phyloP scores from a whole-genome alignment of 2,797 vertebrate species.

The Ficedula albicollis region DNA sequence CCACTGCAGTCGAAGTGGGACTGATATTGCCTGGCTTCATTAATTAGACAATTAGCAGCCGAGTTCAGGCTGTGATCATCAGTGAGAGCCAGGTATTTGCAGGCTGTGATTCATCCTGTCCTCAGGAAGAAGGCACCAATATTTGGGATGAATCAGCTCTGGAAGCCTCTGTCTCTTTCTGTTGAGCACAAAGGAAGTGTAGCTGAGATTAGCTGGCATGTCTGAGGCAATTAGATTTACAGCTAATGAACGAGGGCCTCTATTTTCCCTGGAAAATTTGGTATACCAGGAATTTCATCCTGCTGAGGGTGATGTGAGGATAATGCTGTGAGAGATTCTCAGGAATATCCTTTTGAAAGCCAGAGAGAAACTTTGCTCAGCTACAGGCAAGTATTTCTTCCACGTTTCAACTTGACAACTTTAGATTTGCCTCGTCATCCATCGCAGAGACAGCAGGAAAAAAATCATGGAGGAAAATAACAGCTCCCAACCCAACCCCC shows the following conservation, averaged over 20 bases:
- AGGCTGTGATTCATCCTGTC: background rate
- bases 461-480: background rate
- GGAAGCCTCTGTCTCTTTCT: background rate
- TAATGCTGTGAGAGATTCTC: background rate
- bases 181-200: background rate
- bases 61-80: background rate
- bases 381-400: background rate
- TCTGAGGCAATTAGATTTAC: background rate
- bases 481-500: background rate
- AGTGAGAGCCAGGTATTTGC: background rate
- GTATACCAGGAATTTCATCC: background rate
- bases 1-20: background rate
- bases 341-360: background rate
- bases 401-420: background rate
- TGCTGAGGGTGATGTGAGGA: background rate
- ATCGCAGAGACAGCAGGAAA: background rate
- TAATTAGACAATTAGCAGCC: background rate
- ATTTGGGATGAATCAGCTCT: background rate
- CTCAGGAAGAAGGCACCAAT: background rate
- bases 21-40: background rate
- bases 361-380: background rate
- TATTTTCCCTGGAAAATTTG: background rate
- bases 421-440: background rate
- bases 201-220: background rate
- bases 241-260: background rate